Conservation (phyloP, 1,140 invertebrate species). For the Bombus polaris region DNA sequence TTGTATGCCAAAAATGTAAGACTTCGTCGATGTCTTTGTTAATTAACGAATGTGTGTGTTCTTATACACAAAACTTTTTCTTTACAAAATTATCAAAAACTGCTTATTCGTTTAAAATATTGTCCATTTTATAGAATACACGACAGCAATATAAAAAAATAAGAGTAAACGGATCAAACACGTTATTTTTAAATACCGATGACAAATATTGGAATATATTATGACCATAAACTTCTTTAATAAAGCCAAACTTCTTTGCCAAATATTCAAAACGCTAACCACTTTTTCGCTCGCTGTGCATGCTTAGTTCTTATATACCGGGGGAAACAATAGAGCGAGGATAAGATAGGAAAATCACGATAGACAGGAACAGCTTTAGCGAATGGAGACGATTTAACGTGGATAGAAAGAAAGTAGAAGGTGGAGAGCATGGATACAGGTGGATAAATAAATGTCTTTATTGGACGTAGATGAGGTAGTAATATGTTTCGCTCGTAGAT, state of each 20-base stretch:
- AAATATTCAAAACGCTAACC: not conserved
- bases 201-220: too few species aligned
- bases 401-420: not conserved
- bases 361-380: not conserved
- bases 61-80: too few species aligned
- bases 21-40: not conserved
- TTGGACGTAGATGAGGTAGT: slow-evolving; percentile 48
- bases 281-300: too few species aligned
- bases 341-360: not conserved
- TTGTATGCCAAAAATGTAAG: too few species aligned
- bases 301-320: not conserved
- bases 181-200: too few species aligned
- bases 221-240: not conserved
- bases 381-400: slow-evolving; percentile 9
- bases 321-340: not conserved
- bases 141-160: too few species aligned
- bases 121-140: too few species aligned
- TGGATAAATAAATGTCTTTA: slow-evolving; percentile 44
- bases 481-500: slow-evolving; percentile 29
- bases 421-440: not conserved
- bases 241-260: not conserved
- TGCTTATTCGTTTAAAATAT: too few species aligned
- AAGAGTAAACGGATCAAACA: too few species aligned
- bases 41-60: not conserved
- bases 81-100: too few species aligned